Conservation (phyloP, 2,888 invertebrate genomes). For the Scrobipalpa atriplicella region DNA sequence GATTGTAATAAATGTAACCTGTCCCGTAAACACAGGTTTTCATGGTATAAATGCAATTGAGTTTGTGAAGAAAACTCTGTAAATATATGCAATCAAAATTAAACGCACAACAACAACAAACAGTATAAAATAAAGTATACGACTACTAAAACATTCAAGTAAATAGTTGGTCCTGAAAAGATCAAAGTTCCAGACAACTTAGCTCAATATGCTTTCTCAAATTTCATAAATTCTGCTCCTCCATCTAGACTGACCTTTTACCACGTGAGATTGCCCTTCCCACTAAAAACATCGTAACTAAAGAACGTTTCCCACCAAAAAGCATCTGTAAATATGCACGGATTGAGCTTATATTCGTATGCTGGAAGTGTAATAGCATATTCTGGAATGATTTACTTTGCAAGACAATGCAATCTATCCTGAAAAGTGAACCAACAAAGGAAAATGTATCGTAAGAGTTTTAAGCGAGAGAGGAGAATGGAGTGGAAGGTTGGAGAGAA, state of each 20-base stretch:
- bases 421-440: conserved; percentile 40
- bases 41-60: no score
- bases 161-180: neutral
- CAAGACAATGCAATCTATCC: conserved; percentile 80
- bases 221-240: conserved; percentile 64
- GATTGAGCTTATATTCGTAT: conserved; percentile 20
- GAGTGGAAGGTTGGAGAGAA: conserved; percentile 34
- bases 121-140: neutral
- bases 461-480: conserved; percentile 45
- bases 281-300: conserved; percentile 41
- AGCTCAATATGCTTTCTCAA: conserved; percentile 39
- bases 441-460: conserved; percentile 39
- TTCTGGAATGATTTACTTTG: conserved; percentile 70
- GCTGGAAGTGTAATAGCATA: conserved; percentile 38
- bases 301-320: conserved; percentile 34
- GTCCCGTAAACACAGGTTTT: conserved; percentile 4
- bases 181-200: conserved; percentile 34
- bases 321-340: conserved; percentile 38
- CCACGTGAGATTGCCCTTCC: conserved; percentile 56
- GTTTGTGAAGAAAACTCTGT: no score
- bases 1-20: conserved; percentile 1
- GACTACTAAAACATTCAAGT: conserved; percentile 10
- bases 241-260: conserved; percentile 65
- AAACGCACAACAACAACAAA: conserved; percentile 4
- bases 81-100: neutral